Evolutionary conservation across 2,888 invertebrate species (phyloP), one percentile per base, ranked within the genome.

Genomic region (Rhaphigaster nebulosa): DNA sequence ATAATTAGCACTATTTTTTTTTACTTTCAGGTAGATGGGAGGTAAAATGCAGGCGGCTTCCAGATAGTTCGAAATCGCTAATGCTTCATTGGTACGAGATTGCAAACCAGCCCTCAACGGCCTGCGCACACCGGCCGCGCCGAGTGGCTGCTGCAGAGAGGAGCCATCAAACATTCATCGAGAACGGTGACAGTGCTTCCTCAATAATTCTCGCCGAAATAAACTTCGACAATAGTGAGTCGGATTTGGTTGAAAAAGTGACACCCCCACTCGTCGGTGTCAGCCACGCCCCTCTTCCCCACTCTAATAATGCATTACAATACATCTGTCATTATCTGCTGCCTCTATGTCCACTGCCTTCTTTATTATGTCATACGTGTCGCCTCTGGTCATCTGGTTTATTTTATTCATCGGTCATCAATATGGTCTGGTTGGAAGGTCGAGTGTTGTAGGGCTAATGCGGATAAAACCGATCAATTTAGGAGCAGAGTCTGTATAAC

Each of bases 161-260:
- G 84, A 45, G n/a, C 45, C 41, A 45, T 84, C 84, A 23, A 84
- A 84, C 38, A 84, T 84, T 84, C 45, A 84, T 45, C 18, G 45
- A 50, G n/a, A 41, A 50, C n/a, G 84, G 84, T 84, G 84, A 45
- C 84, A 84, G 84, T 84, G 45, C 45, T 50, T 84, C 45, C 84
- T 84, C 84, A 84, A 84, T 84, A 45, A 84, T 84, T 84, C 84
- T n/a, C n/a, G 45, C 45, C 84, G 84, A 84, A 84, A 84, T 84
- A 84, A 84, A 84, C 84, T n/a, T 45, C 13, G 41, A 50, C 84
- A 84, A 84, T 84, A 84, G 84, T 84, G 26, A 45, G n/a, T 45
- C n/a, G 84, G 84, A 84, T 50, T 84, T 84, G 23, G 84, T 45
- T n/a, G 84, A 84, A 84, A 84, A 84, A 84, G 84, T 45, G 84